These are phyloP conservation scores for Myzus persicae DNA, from an alignment of 1,140 invertebrate genomes.

Conservation along the genomic window DNA sequence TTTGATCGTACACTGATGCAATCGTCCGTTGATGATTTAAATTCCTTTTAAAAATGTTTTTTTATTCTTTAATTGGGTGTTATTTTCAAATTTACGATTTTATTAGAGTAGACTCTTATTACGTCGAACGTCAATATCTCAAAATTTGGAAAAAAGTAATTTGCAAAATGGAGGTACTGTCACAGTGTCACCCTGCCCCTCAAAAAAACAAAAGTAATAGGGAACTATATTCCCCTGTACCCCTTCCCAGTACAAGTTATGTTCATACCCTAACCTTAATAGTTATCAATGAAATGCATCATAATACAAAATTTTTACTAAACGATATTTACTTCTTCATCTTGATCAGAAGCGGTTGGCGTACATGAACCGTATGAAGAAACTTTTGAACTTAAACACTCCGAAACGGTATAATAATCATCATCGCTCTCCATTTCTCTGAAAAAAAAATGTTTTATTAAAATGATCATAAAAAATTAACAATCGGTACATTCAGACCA, in stretches of 20 bases:
- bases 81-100: too few relatives aligned
- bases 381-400: slow-evolving; percentile 52
- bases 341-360: slow-evolving; percentile 43
- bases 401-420: slow-evolving; percentile 53
- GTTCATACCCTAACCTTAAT: not conserved
- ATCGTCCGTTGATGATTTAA: too few relatives aligned
- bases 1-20: too few relatives aligned
- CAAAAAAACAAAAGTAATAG: not conserved
- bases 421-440: slow-evolving; percentile 53
- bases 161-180: too few relatives aligned
- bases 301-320: not conserved
- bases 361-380: slow-evolving; percentile 46
- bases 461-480: not conserved
- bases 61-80: too few relatives aligned
- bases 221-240: too few relatives aligned
- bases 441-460: not conserved
- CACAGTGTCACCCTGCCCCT: too few relatives aligned
- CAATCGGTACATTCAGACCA: not conserved
- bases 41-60: too few relatives aligned
- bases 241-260: not conserved
- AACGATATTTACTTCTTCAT: slow-evolving; percentile 29
- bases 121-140: too few relatives aligned
- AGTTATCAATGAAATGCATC: not conserved
- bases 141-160: too few relatives aligned
- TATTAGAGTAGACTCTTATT: too few relatives aligned